Conservation (phyloP, 2,888 invertebrate species). For the Agonum fuliginosum region DNA sequence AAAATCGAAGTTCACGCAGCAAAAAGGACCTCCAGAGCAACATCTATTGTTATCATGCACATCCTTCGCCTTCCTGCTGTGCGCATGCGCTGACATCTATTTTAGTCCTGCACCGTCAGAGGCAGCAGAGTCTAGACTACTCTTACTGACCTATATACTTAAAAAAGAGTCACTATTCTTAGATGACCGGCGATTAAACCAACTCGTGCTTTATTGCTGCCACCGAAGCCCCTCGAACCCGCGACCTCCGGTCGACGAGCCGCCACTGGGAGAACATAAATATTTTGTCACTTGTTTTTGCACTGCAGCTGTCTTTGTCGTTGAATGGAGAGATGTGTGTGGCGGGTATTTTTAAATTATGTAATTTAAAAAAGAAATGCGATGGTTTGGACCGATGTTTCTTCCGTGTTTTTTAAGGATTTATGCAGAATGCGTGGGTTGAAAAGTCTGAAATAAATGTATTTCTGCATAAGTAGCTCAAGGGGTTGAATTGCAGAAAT, state of each 20-base stretch:
- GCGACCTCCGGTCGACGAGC: not conserved
- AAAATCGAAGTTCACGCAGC: too few species aligned
- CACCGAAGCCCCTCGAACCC: not conserved
- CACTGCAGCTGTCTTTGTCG: slow-evolving; percentile 33
- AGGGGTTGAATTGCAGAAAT: too few species aligned
- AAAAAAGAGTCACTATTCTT: slow-evolving; percentile 55
- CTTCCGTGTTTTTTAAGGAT: slow-evolving; percentile 35
- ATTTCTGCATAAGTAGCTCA: too few species aligned
- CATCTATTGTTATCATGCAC: not conserved
- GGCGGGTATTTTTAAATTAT: slow-evolving; percentile 54
- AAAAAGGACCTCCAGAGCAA: too few species aligned
- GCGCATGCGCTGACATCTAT: slow-evolving; percentile 36
- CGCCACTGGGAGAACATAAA: slow-evolving; percentile 28
- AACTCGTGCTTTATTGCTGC: slow-evolving; percentile 7
- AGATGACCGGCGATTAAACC: slow-evolving; percentile 33
- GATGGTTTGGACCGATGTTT: slow-evolving; percentile 7
- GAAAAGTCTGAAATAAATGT: too few species aligned
- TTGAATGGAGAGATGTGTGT: not conserved
- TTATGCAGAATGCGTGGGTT: too few species aligned
- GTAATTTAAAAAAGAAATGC: slow-evolving; percentile 41
- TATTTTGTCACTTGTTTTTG: slow-evolving; percentile 47
- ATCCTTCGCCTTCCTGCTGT: too few species aligned
- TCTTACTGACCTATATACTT: slow-evolving; percentile 59
- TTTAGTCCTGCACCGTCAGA: slow-evolving; percentile 18
- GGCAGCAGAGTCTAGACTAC: slow-evolving; percentile 52